These are phyloP conservation scores for Buathra laborator DNA, from an alignment of 2,888 invertebrate genomes.

Conservation along the genomic window DNA sequence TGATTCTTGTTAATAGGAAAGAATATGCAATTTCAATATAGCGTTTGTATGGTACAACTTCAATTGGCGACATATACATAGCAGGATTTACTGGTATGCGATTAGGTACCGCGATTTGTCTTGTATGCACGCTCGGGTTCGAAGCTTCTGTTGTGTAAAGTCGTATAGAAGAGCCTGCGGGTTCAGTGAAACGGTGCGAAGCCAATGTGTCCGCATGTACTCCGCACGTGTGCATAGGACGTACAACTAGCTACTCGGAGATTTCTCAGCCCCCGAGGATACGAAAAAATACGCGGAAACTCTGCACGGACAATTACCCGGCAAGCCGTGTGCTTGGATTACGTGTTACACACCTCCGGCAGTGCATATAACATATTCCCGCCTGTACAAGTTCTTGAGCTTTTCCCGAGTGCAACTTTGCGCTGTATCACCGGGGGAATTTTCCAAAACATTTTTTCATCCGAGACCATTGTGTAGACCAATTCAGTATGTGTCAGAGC, in stretches of 20 bases:
- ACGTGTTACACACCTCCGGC: constrained; percentile 40
- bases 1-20: no score
- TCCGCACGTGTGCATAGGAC: constrained; percentile 32
- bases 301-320: constrained; percentile 74
- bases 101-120: neutral
- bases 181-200: constrained; percentile 13
- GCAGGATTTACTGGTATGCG: no score
- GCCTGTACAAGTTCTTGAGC: neutral
- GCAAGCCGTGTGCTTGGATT: constrained; percentile 73
- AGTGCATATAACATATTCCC: neutral
- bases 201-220: constrained; percentile 44
- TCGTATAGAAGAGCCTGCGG: constrained; percentile 5
- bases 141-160: constrained; percentile 3
- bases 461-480: neutral
- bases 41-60: no score
- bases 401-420: neutral
- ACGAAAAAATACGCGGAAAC: constrained; percentile 25
- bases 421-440: neutral
- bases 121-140: constrained; percentile 17
- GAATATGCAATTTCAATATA: no score
- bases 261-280: constrained; percentile 20
- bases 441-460: constrained; percentile 7
- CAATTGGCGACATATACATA: no score
- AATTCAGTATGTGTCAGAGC: no score
- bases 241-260: neutral